Base-by-base conservation (phyloP, 2,113 vertebrate genomes). In the Lasiurus borealis region DNA sequence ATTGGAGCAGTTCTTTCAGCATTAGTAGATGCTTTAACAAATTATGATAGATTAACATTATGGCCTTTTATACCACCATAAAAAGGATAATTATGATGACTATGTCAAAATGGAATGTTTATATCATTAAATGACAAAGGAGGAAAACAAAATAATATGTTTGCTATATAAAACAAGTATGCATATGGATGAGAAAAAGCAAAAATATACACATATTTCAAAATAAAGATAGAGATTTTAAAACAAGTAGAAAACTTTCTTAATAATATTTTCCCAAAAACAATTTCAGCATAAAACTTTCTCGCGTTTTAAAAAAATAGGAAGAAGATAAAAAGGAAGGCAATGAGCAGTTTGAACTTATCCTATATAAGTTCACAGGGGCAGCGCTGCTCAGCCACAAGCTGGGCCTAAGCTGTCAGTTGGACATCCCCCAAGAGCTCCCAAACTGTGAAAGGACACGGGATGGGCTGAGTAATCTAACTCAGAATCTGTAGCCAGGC, bases 161-260 rank as follows among this genome's bases (percentile, higher is more conserved):
- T 92, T 85, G 2, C 12, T 90, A 31, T 69, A 34, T 44, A 62
- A 93, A 91, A 77, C 54, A 64, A 66, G 4, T 57, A 14, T 71
- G 14, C 69, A 72, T 62, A 46, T 94, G 29, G 64, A 93, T 64
- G 5, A 34, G 46, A 91, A 85, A 91, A 25, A 83, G 15, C 16
- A 96, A 94, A 95, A 87, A 34, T 64, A 59, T 9, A 48, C 21
- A 94, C 84, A 64, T 14, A 36, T 80, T 92, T 95, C 76, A 91
- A 23, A 96, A 92, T 73, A 89, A 73, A 83, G n/a, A 54, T 14
- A 15, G 36, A 68, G 8, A 57, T 91, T 89, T 90, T 3, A 78
- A 95, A 95, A 85, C 11, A 89, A 68, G 15, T 57, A 80, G 94
- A 73, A 91, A 68, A 11, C 23, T 29, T n/a, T 14, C 23, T 50